Conservation (phyloP, 2,113 vertebrate genomes). For the Hippocampus comes region DNA sequence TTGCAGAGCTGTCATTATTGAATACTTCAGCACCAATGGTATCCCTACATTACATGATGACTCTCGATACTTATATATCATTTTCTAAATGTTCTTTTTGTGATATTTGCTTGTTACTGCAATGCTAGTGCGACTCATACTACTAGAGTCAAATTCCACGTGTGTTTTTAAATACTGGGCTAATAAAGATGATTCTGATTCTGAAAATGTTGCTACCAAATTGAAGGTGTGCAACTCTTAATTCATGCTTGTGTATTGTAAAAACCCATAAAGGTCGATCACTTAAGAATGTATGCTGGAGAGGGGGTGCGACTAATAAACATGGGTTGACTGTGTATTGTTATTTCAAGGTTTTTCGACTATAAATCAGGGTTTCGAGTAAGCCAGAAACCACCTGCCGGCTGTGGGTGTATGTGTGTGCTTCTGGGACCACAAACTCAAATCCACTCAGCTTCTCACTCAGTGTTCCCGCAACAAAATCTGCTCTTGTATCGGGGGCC, state of each 20-base stretch:
- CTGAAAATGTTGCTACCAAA: neutral
- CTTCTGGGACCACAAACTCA: conserved; percentile 47
- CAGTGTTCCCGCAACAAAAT: conserved; percentile 58
- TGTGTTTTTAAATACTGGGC: too few relatives aligned
- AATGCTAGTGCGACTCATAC: too few relatives aligned
- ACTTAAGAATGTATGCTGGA: neutral
- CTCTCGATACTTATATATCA: too few relatives aligned
- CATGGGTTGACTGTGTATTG: neutral
- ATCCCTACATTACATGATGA: too few relatives aligned
- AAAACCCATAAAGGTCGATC: neutral
- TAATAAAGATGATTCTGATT: too few relatives aligned
- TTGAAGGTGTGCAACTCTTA: neutral
- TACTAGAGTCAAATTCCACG: too few relatives aligned
- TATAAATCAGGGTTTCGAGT: neutral
- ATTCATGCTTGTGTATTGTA: neutral
- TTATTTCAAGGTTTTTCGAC: neutral
- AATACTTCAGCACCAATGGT: too few relatives aligned
- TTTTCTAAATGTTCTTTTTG: too few relatives aligned
- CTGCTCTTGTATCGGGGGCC: conserved; percentile 61
- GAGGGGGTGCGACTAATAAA: neutral
- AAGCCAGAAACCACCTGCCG: neutral
- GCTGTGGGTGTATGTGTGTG: conserved; percentile 32
- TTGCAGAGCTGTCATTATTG: too few relatives aligned
- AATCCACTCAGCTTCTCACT: conserved; percentile 30
- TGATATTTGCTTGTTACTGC: too few relatives aligned